A percentile compares a stretch with the other conserved stretches of the same genome.
Evolutionary conservation across 2,113 vertebrate genomes (phyloP).

Genomic region (Amia ocellicauda): DNA sequence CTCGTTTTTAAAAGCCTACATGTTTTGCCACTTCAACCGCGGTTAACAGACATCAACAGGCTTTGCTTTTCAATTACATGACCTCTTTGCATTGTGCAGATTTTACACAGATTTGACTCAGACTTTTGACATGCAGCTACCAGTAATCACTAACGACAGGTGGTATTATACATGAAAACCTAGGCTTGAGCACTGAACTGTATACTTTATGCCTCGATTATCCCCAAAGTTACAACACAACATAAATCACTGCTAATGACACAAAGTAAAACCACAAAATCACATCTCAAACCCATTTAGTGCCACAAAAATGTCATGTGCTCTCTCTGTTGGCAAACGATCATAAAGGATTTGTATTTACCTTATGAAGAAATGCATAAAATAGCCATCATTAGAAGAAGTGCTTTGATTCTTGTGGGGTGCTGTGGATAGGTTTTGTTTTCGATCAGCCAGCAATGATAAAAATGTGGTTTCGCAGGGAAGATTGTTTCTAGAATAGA

Average conservation of each 20-base stretch:
- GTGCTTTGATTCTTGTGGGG: not conserved
- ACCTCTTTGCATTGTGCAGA: constrained; percentile 16
- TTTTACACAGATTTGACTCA: constrained; percentile 28
- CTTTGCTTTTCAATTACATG: constrained; percentile 17
- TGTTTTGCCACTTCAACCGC: not conserved
- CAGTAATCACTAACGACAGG: not conserved
- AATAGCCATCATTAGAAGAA: not conserved
- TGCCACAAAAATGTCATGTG: not conserved
- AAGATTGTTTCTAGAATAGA: not conserved
- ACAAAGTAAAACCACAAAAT: not conserved
- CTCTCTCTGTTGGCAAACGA: not conserved
- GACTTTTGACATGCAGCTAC: constrained; percentile 20
- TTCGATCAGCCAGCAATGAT: not conserved
- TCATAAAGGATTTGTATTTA: constrained; percentile 1
- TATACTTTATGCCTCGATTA: constrained; percentile 21
- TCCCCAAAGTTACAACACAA: constrained; percentile 19
- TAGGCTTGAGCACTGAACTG: not conserved
- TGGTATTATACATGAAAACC: not conserved
- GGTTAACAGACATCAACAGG: not conserved
- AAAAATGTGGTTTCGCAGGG: constrained; percentile 3
- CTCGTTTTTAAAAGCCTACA: not conserved
- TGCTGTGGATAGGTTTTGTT: not conserved
- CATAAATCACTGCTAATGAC: not conserved
- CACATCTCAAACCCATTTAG: not conserved
- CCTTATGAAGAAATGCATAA: constrained; percentile 3